These are phyloP conservation scores for Perithous albicinctus DNA, from an alignment of 2,888 invertebrate species.

Conservation along the genomic window DNA sequence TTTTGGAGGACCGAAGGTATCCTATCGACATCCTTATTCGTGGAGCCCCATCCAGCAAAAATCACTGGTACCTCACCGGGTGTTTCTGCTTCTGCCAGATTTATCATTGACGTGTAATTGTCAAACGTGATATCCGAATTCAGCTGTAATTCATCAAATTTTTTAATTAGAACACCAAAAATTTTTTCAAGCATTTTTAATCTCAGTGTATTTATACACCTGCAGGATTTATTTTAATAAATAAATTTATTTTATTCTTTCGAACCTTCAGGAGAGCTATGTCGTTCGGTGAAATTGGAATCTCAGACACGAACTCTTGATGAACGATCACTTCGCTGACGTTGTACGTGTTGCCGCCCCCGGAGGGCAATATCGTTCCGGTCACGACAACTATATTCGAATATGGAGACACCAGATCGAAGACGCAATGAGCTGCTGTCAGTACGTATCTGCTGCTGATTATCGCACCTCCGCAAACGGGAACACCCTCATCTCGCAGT, in stretches of 20 bases:
- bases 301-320: background rate
- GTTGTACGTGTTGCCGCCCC: conserved; percentile 58
- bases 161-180: no score
- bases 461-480: conserved; percentile 75
- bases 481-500: conserved; percentile 63
- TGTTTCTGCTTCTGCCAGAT: background rate
- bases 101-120: background rate
- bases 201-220: no score
- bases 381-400: conserved; percentile 14
- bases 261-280: conserved; percentile 68
- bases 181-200: no score
- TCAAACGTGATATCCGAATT: background rate
- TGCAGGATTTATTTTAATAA: no score
- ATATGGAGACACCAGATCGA: conserved; percentile 1
- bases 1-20: background rate
- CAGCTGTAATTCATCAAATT: background rate
- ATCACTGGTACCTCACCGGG: background rate
- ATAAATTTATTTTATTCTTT: background rate
- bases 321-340: conserved; percentile 41
- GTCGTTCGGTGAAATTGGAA: conserved; percentile 63
- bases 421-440: conserved; percentile 76
- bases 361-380: conserved; percentile 13
- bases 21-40: background rate
- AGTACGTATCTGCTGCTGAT: conserved; percentile 70
- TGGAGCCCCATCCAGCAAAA: conserved; percentile 11